phyloP scores from a whole-genome alignment of 2,113 vertebrate genomes.

The Erythrolamprus reginae region DNA sequence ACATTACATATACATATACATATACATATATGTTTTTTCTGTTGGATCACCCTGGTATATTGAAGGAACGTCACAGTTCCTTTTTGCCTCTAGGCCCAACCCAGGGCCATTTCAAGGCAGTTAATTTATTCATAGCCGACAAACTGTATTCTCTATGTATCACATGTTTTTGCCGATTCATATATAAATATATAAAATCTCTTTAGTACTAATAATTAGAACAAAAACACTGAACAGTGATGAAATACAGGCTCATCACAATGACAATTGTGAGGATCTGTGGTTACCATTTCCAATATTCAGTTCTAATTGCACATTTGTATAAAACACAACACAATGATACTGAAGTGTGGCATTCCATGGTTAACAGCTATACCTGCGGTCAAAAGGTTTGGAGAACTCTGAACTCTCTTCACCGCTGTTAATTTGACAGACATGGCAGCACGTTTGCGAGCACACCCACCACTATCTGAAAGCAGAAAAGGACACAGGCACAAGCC shows the following conservation, averaged over 20 bases:
- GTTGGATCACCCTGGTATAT: too few relatives aligned
- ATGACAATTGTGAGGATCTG: constrained; percentile 3
- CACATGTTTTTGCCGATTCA: too few relatives aligned
- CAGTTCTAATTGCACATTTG: background rate
- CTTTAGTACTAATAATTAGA: constrained; percentile 29
- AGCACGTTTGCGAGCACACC: constrained; percentile 85
- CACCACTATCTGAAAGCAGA: constrained; percentile 96
- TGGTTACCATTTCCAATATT: background rate
- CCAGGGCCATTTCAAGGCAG: too few relatives aligned
- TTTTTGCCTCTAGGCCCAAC: too few relatives aligned
- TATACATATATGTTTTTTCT: too few relatives aligned
- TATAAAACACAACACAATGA: constrained; percentile 27
- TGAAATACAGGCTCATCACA: background rate
- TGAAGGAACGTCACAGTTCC: too few relatives aligned
- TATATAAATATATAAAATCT: background rate
- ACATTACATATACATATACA: too few relatives aligned
- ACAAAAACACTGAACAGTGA: background rate
- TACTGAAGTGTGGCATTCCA: constrained; percentile 23
- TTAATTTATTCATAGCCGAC: too few relatives aligned
- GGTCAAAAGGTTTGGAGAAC: constrained; percentile 90
- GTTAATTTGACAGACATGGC: constrained; percentile 90
- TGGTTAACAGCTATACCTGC: constrained; percentile 83
- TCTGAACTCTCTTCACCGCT: constrained; percentile 98
- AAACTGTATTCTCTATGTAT: too few relatives aligned
- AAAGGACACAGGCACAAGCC: constrained; percentile 74